Conservation (phyloP, 2,113 vertebrate species). For the Spermophilus dauricus region DNA sequence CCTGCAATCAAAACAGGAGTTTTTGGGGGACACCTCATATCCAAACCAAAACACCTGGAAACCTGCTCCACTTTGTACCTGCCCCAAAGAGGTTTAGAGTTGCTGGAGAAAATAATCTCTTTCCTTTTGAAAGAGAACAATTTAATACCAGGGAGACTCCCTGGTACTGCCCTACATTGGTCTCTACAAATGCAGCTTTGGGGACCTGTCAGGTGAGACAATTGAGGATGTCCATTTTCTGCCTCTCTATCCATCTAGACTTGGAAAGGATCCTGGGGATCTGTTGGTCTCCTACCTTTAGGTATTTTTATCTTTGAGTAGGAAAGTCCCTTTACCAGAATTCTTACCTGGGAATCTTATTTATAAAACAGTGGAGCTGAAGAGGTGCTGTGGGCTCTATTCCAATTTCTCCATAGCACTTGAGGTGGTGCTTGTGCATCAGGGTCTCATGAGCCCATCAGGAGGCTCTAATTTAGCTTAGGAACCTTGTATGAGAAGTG, state of each 20-base stretch:
- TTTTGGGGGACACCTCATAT: too few species aligned
- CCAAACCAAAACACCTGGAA: not conserved
- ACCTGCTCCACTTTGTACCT: not conserved
- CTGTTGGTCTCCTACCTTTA: not conserved
- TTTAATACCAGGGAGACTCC: not conserved
- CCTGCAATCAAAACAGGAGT: too few species aligned
- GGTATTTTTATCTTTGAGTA: not conserved
- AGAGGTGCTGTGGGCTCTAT: too few species aligned
- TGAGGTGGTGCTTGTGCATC: not conserved
- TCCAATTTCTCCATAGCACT: not conserved
- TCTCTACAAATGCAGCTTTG: not conserved
- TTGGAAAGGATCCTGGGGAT: not conserved
- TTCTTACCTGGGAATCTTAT: not conserved
- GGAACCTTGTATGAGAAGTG: not conserved
- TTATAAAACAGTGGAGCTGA: not conserved
- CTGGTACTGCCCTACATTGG: accelerated
- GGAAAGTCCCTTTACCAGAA: not conserved
- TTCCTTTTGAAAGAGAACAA: not conserved
- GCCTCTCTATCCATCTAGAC: not conserved
- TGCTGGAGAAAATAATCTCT: not conserved
- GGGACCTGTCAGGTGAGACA: not conserved
- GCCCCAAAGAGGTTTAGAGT: not conserved
- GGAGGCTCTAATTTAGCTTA: not conserved
- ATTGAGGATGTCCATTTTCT: not conserved
- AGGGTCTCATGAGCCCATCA: accelerated